Evolutionary conservation across 2,113 vertebrate genomes (phyloP).

Genomic region (Apodemus speciosus): DNA sequence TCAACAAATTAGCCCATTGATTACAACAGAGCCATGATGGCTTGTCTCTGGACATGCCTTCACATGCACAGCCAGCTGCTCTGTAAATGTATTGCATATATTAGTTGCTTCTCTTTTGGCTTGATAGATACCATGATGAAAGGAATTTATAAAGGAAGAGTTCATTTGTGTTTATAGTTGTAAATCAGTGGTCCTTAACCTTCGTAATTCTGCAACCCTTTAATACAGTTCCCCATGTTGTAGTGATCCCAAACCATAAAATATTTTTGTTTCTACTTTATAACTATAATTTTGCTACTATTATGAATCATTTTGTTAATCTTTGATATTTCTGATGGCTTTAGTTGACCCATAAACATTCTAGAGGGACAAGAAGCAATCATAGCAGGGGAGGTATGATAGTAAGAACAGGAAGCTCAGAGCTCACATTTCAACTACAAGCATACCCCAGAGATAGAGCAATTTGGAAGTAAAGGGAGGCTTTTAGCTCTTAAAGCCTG

Average conservation of each 20-base stretch:
- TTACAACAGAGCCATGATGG: too few relatives aligned
- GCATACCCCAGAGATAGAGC: background rate
- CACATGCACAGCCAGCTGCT: background rate
- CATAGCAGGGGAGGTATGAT: background rate
- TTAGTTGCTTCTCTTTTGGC: background rate
- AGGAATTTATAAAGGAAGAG: background rate
- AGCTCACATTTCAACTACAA: background rate
- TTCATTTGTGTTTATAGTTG: background rate
- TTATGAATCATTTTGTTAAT: background rate
- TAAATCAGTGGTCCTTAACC: background rate
- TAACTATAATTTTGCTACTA: background rate
- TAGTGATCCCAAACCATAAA: background rate
- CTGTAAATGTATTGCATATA: background rate
- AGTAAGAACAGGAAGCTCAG: background rate
- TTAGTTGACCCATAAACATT: background rate
- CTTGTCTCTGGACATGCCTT: too few relatives aligned
- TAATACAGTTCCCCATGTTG: background rate
- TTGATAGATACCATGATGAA: background rate
- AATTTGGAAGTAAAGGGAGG: background rate
- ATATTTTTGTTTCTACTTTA: background rate
- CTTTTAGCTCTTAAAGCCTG: background rate
- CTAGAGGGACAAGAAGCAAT: background rate
- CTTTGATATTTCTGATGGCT: background rate
- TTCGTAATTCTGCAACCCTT: background rate
- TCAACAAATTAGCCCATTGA: background rate